Evolutionary conservation across 2,888 invertebrate species (phyloP), one percentile per base, ranked within the genome.

Genomic region (Leptogaster cylindrica): DNA sequence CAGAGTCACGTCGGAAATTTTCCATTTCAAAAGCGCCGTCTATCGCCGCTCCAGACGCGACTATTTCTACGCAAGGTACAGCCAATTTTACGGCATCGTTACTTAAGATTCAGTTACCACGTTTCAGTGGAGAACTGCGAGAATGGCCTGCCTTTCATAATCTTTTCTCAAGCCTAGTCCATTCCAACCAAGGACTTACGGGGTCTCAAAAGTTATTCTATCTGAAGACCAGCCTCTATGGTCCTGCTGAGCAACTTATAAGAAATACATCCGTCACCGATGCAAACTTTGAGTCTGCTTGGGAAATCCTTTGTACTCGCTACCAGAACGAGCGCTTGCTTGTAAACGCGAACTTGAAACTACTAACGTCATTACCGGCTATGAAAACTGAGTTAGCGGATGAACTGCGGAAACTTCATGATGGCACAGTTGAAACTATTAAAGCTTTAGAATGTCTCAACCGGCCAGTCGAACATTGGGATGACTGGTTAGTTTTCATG

Each of bases 321-420:
- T 48, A 48, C 23, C 20, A 48, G 23, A 48, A 16, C 23, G 48
- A 48, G n/a, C 48, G 36, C 8, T 8, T 36, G 18, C 41, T 41
- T 8, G 41, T 41, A 5, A 41, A 14, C 41, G 14, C 41, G 18
- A 16, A 41, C 8, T 3, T 41, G 6, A 41, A 41, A 41, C 8
- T 41, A 41, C 18, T 41, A 41, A 41, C 41, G 7, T 41, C n/a
- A 2, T 18, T 41, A 41, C 41, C n/a, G 1, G 18, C 14, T 16
- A 14, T 41, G 3, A 41, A 41, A 41, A 7, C 8, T 16, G 14
- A 41, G 18, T 41, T 18, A 16, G 41, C 36, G 4, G 36, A 36
- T 14, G 36, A 14, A 8, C 14, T 36, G 14, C 36, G 36, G 12
- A 36, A 36, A 14, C n/a, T 36, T 36, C 14, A 36, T 8, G 36